Evolutionary conservation across 1,140 invertebrate species (phyloP), one percentile per base, ranked within the genome.

Genomic region (Archegozetes longisetosus): DNA sequence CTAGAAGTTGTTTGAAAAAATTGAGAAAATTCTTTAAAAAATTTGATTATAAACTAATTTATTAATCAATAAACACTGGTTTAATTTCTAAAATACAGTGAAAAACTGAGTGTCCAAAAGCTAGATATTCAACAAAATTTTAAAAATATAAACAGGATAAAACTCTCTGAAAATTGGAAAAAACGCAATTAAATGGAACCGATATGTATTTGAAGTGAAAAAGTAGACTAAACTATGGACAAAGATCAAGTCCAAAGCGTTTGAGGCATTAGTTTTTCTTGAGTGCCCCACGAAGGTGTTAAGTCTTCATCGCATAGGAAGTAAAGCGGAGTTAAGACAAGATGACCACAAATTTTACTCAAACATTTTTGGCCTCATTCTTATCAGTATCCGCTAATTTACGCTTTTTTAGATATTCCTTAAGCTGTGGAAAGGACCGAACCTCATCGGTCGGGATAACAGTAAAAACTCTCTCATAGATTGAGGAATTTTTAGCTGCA

Each of bases 381-480:
- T 81, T 79, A 69, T 93, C 61, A 0, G 75, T 76, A 26, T 77
- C 75, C 68, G 79, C 81, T 3, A 93, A 67, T 4, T 76, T 77
- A 63, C 71, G 76, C 62, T 76, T 76, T 61, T 82, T 78, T 69
- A 85, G 80, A 70, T 84, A 87, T 23, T 78, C 76, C 67, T 80
- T 83, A 29, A 94, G 72, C 62, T 82, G 77, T 0, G 76, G 72
- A 71, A 92, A 92, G 23, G 77, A 81, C 51, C 79, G 77, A 0
- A 88, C 84, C 57, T 78, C 73, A 72, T 94, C 83, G 0, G 81
- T 83, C 1, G 90, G 90, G 66, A 94, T 79, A 65, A 85, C 87
- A 64, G 82, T 81, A 69, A 91, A 91, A 53, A 87, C 86, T 76
- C 89, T 80, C 68, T 93, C 88, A 73, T 83, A 94, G 27, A 89